phyloP scores from a whole-genome alignment of 2,797 vertebrate species.

The Sphenodon punctatus region DNA sequence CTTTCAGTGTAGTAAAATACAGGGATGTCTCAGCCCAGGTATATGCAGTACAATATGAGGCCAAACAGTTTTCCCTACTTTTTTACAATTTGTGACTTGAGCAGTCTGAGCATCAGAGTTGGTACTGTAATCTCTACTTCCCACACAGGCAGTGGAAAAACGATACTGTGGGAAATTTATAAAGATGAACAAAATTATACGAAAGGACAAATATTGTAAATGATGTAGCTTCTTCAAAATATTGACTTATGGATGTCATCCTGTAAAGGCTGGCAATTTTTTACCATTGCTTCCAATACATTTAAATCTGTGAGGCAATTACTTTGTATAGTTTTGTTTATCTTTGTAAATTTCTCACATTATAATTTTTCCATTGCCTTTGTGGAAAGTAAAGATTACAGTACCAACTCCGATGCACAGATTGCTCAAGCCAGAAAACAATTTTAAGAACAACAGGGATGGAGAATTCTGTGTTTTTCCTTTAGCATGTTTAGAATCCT shows the following conservation, averaged over 20 bases:
- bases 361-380: background rate
- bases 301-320: background rate
- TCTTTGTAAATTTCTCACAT: conserved; percentile 17
- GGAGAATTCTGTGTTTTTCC: no score
- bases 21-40: background rate
- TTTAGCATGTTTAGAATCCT: no score
- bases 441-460: background rate
- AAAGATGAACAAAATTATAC: no score
- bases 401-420: background rate
- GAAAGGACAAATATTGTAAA: background rate
- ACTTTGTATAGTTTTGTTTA: conserved; percentile 16
- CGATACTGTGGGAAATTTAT: no score
- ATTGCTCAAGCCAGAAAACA: background rate
- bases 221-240: background rate
- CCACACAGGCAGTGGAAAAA: no score
- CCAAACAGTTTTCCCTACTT: conserved; percentile 10
- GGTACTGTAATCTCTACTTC: no score
- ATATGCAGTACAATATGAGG: background rate
- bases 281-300: background rate
- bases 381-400: background rate
- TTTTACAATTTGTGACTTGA: conserved; percentile 19
- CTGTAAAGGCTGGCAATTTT: background rate
- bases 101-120: no score
- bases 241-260: background rate
- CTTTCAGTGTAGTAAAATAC: background rate